These are phyloP conservation scores for Troides oblongomaculatus DNA, from an alignment of 2,888 invertebrate species.

Conservation along the genomic window DNA sequence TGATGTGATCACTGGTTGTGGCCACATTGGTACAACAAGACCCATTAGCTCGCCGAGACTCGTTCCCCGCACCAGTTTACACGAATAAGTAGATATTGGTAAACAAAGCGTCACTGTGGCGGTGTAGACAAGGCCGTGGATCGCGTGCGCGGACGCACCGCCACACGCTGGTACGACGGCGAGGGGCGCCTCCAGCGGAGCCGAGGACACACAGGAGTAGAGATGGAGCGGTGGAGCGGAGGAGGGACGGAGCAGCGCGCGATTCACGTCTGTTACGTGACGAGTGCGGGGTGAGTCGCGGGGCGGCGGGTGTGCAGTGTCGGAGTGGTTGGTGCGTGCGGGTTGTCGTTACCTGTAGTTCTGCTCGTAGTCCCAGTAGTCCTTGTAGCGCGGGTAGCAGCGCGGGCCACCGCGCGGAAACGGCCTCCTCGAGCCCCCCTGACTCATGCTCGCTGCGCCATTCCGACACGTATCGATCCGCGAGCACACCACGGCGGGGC, in stretches of 20 bases:
- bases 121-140: conserved; percentile 18
- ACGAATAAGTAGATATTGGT: conserved; percentile 14
- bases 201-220: too few species aligned
- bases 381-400: conserved; percentile 77
- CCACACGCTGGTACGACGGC: conserved; percentile 6
- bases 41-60: background rate
- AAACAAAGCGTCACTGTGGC: conserved; percentile 13
- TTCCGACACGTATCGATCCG: conserved; percentile 63
- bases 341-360: conserved; percentile 60
- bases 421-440: conserved; percentile 71
- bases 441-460: conserved; percentile 72
- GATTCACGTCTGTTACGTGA: too few species aligned
- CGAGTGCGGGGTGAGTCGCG: too few species aligned
- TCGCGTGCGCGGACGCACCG: conserved; percentile 15
- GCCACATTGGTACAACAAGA: background rate
- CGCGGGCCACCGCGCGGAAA: conserved; percentile 74
- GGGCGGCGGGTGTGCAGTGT: too few species aligned
- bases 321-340: too few species aligned
- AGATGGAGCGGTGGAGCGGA: too few species aligned
- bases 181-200: too few species aligned
- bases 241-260: too few species aligned
- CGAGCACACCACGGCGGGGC: conserved; percentile 47
- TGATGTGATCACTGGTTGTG: too few species aligned
- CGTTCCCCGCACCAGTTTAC: background rate
- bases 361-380: conserved; percentile 76